Conservation (phyloP, 2,113 vertebrate genomes). For the Camelus bactrianus region DNA sequence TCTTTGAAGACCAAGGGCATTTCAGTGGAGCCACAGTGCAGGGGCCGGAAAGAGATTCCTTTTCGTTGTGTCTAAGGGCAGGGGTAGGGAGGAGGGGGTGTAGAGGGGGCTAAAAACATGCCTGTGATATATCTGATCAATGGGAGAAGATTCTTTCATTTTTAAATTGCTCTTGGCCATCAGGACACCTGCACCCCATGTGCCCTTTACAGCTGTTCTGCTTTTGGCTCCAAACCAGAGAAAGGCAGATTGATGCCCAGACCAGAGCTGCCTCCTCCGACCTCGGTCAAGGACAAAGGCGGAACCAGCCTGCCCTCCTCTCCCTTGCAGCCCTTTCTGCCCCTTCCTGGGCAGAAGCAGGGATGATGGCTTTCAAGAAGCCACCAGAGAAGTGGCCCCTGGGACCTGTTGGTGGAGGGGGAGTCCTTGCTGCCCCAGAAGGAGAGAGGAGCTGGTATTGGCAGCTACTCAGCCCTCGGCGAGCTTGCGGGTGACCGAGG, state of each 20-base stretch:
- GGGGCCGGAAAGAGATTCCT: background rate
- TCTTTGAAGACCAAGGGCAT: background rate
- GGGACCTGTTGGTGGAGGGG: rapidly evolving
- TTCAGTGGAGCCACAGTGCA: background rate
- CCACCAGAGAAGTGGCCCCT: background rate
- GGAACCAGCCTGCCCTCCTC: background rate
- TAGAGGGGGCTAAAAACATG: background rate
- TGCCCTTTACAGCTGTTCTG: background rate
- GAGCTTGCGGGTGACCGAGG: background rate
- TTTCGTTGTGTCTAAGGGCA: background rate
- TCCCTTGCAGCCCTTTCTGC: background rate
- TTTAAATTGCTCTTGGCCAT: background rate
- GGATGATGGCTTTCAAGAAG: background rate
- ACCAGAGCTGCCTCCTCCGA: background rate
- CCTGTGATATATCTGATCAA: background rate
- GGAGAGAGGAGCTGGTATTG: rapidly evolving
- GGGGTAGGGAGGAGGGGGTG: background rate
- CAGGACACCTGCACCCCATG: background rate
- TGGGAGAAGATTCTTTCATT: background rate
- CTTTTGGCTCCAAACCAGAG: background rate
- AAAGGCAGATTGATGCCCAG: background rate
- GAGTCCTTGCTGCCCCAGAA: background rate
- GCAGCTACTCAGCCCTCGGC: rapidly evolving
- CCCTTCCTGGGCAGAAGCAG: background rate
- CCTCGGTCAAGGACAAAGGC: background rate